A percentile compares a stretch with the other conserved stretches of the same genome.
Evolutionary conservation across 1,140 invertebrate genomes (phyloP).

Genomic region (Mamestra configurata): DNA sequence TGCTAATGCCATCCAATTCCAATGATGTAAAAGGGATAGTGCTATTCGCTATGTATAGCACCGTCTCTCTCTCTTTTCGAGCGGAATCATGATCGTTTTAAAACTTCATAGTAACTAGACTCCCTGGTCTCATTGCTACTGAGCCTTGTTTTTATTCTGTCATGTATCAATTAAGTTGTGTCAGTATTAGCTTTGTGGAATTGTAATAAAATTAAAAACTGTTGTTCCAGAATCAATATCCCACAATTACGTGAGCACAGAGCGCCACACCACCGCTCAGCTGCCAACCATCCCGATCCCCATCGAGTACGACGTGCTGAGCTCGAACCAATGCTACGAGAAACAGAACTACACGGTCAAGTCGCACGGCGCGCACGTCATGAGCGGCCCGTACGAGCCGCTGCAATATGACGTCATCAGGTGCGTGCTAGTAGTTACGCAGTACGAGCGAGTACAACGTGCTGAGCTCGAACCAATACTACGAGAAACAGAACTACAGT

Average conservation of each 20-base stretch:
- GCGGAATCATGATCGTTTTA: no score
- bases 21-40: no score
- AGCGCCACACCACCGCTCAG: slow-evolving; percentile 75
- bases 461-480: slow-evolving; percentile 75
- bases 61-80: no score
- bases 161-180: no score
- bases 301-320: slow-evolving; percentile 82
- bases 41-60: no score
- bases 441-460: slow-evolving; percentile 75
- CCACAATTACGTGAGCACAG: slow-evolving; percentile 82
- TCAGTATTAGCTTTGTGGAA: not conserved
- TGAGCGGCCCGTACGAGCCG: slow-evolving; percentile 83
- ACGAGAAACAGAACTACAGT: slow-evolving; percentile 83
- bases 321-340: slow-evolving; percentile 79
- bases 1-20: no score
- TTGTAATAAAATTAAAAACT: not conserved
- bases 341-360: slow-evolving; percentile 80
- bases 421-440: no score
- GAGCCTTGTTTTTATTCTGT: no score
- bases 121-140: no score
- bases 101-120: no score
- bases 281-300: slow-evolving; percentile 82
- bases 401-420: slow-evolving; percentile 83
- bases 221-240: slow-evolving; percentile 82
- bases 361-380: slow-evolving; percentile 77